Base-by-base conservation (phyloP, 2,888 invertebrate genomes). In the Tanypteryx hageni region DNA sequence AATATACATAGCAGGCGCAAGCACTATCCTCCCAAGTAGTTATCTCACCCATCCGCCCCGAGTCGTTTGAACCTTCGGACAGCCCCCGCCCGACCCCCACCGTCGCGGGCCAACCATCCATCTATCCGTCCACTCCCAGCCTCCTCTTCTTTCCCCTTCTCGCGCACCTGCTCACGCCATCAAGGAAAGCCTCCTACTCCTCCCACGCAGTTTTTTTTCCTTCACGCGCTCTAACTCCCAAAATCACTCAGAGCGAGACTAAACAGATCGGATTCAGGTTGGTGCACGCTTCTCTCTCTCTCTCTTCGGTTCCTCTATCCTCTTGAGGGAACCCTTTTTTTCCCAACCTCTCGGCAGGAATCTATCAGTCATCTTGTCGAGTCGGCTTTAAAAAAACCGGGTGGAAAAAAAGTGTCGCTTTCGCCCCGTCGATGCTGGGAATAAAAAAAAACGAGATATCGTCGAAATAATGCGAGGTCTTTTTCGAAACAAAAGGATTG, bases 191-290 rank as follows among this genome's bases (percentile, higher is more conserved):
- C 22, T 8, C 82, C 22, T 7, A 4, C 82, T 10, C 27, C 82
- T 82, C 27, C 64, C 64, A 2, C 64, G 7, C 18, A 18, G 4
- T 31, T 31, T 82, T 27, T 11, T 31, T 31, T 82, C 27, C 10
- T 4, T 0, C 22, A 14, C 82, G 82, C 82, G 22, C 31, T 13
- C 82, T 14, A n/a, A 27, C 22, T 22, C 22, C 82, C 14, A 14
- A 82, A 31, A 64, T 86, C 85, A 7, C 27, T 13, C 56, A 27
- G 59, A 22, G 85, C 85, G 85, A 86, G 85, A 86, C 85, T 86
- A 86, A 86, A 86, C 85, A 86, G 85, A 86, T 58, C 85, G n/a
- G 22, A 18, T 85, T 85, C 85, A 27, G 58, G 85, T 59, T 58
- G 59, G 85, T 44, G 44, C 85, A 22, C 27, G 85, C 59, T 56